Evolutionary conservation across 2,797 vertebrate genomes (phyloP).

Genomic region (Hirundo rustica): DNA sequence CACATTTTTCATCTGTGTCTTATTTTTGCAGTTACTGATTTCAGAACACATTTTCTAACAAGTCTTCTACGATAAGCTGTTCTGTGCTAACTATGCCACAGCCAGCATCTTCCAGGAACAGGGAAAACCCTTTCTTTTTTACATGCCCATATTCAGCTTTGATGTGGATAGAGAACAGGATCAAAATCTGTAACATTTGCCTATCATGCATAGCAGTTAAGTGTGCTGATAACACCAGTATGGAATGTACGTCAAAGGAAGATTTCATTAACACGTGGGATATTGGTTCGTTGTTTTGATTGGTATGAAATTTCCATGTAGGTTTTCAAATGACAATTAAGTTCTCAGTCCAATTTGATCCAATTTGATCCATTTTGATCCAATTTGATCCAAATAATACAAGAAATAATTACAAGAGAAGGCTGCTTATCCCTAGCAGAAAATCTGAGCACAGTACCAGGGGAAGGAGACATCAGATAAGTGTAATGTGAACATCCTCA

Average conservation of each 20-base stretch:
- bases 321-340: not conserved
- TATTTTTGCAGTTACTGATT: not conserved
- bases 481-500: not conserved
- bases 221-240: not conserved
- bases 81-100: not conserved
- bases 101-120: not conserved
- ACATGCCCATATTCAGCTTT: not conserved
- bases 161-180: not conserved
- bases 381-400: not conserved
- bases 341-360: not conserved
- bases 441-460: not conserved
- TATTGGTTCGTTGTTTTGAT: not conserved
- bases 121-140: not conserved
- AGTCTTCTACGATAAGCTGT: not conserved
- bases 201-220: not conserved
- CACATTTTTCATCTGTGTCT: not conserved
- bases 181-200: not conserved
- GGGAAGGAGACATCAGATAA: not conserved
- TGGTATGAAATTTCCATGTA: not conserved
- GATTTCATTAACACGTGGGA: not conserved
- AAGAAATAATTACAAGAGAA: not conserved
- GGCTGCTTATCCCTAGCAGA: not conserved
- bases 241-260: not conserved
- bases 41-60: not conserved
- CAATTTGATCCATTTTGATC: not conserved